Evolutionary conservation across 2,797 vertebrate genomes (phyloP).

Genomic region (Psittacula echo): DNA sequence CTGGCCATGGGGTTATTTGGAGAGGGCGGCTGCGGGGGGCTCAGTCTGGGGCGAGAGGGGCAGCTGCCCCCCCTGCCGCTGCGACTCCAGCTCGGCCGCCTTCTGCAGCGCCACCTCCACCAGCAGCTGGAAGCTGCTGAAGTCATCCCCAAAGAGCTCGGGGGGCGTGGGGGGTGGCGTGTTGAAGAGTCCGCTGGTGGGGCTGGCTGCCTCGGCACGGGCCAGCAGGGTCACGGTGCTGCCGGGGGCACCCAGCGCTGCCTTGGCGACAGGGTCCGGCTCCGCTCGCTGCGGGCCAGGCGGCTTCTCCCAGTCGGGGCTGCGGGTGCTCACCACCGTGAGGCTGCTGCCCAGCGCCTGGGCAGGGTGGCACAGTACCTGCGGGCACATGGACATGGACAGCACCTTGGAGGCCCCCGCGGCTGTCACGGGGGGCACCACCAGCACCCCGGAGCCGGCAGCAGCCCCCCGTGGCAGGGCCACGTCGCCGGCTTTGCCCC

Average conservation of each 20-base stretch:
- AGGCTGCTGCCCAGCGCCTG: constrained; percentile 68
- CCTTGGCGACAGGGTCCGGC: constrained; percentile 79
- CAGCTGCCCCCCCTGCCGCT: constrained; percentile 77
- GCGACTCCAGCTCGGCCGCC: constrained; percentile 89
- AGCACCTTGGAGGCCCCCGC: constrained; percentile 81
- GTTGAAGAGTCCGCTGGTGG: constrained; percentile 87
- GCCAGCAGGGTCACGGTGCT: constrained; percentile 73
- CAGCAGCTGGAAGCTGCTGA: constrained; percentile 91
- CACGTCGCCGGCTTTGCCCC: constrained; percentile 78
- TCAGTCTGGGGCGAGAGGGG: constrained; percentile 55
- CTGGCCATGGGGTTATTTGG: constrained; percentile 57
- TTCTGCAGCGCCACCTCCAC: constrained; percentile 91
- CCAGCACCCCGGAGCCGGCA: constrained; percentile 69
- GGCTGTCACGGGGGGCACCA: constrained; percentile 57
- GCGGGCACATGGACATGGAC: constrained; percentile 85
- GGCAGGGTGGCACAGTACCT: constrained; percentile 83
- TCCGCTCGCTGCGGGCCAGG: constrained; percentile 71
- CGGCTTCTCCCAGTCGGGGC: constrained; percentile 79
- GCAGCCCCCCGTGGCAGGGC: constrained; percentile 73
- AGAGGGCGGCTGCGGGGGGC: neutral
- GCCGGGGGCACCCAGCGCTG: constrained; percentile 61
- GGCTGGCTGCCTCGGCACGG: constrained; percentile 79
- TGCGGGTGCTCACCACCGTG: constrained; percentile 67
- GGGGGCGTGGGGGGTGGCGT: constrained; percentile 91
- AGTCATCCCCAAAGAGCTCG: constrained; percentile 88